These are phyloP conservation scores for Phalanger gymnotis DNA, from an alignment of 2,797 vertebrate genomes.

Conservation along the genomic window DNA sequence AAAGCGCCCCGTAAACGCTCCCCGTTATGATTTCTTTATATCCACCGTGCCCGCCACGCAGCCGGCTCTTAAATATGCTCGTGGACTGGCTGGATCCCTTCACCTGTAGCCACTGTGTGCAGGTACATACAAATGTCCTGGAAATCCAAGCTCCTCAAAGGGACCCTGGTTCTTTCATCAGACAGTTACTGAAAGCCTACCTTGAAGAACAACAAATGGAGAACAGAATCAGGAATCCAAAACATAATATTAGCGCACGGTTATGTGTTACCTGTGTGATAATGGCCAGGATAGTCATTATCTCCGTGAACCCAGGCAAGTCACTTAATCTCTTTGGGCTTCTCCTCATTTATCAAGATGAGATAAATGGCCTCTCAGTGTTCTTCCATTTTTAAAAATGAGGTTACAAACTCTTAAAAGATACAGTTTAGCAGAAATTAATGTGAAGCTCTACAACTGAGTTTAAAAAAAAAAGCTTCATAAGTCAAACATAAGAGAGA, in stretches of 20 bases:
- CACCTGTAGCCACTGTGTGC: background rate
- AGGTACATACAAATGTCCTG: background rate
- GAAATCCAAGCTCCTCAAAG: background rate
- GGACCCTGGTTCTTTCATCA: background rate
- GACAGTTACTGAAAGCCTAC: background rate
- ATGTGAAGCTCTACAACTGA: background rate
- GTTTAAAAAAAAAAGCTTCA: background rate
- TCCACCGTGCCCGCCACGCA: background rate
- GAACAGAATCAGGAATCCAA: background rate
- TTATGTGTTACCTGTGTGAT: background rate
- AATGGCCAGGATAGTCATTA: background rate
- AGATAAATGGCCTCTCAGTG: too few relatives aligned
- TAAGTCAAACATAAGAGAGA: background rate
- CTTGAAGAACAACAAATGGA: background rate
- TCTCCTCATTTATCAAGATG: background rate
- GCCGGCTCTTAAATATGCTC: too few relatives aligned
- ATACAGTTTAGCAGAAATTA: background rate
- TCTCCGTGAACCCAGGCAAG: background rate
- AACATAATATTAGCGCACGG: background rate
- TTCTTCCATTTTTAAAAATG: background rate
- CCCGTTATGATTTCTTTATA: background rate
- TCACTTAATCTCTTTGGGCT: background rate
- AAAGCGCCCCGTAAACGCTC: background rate
- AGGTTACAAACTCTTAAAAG: background rate
- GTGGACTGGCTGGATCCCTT: too few relatives aligned